Base-by-base conservation (phyloP, 2,113 vertebrate species). In the Callionymus lyra region DNA sequence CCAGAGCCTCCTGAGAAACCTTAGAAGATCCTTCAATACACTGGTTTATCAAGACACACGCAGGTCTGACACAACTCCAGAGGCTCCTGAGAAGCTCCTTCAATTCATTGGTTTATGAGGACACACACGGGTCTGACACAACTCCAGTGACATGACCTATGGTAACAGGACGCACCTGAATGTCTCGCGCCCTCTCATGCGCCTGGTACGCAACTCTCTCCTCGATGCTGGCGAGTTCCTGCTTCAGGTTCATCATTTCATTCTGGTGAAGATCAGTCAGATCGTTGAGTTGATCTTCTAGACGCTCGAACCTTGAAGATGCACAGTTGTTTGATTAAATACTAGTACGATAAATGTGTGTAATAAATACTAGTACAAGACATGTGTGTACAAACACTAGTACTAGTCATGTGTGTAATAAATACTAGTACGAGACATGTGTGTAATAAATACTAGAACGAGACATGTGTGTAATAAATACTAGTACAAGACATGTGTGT, bases 201-300 rank as follows among this genome's bases (percentile, higher is more conserved):
- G 93, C 93, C 77, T 97, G 93, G 77, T 97, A 97, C 52, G 92
- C 87, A 81, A 94, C 90, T 62, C 93, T 88, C 79, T 97, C 93
- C 77, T 97, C 93, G 65, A 94, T 89, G 80, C 93, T 96, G 53
- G 90, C 90, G 63, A 96, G 84, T 43, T 97, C 93, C 74, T 97
- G 91, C 78, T 94, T 97, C 75, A 97, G 83, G 83, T 94, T 86
- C 46, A 85, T 82, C 91, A 93, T 94, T 65, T 97, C 93, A 0
- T 95, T 86, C 76, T 97, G 93, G 74, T 97, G 92, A 41, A 97
- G 90, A 72, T 97, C 93, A 0, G 92, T 92, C 57, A 96, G 74
- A 72, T 97, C 92, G 0, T 92, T 95, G 17, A 97, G 83, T 54
- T 94, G 93, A 67, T 96, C 91, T 63, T 97, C 93, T 66, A 97